Evolutionary conservation across 2,888 invertebrate species (phyloP).

Genomic region (Reticulitermes lucifugus): DNA sequence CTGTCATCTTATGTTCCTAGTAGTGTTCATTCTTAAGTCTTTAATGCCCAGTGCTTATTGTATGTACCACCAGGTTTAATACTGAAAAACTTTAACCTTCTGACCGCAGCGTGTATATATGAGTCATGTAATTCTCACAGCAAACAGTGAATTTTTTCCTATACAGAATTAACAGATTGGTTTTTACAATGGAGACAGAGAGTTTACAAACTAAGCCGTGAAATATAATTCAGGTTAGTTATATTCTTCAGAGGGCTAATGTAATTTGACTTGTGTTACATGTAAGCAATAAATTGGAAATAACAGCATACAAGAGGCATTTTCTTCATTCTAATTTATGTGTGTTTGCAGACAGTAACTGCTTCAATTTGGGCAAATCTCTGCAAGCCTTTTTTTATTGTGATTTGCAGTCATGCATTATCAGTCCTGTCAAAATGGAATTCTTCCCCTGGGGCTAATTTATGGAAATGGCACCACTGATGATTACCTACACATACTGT

Average conservation of each 20-base stretch:
- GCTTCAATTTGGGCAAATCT: background rate
- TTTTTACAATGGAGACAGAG: too few species aligned
- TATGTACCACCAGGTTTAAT: too few species aligned
- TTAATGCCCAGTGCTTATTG: too few species aligned
- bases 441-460: constrained; percentile 4
- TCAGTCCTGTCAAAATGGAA: background rate
- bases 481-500: background rate
- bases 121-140: too few species aligned
- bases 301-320: background rate
- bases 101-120: too few species aligned
- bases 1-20: background rate
- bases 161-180: too few species aligned
- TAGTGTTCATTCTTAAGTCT: background rate
- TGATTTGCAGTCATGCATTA: background rate
- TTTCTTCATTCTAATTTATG: background rate
- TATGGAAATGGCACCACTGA: background rate
- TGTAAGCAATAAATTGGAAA: background rate
- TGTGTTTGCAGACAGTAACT: background rate
- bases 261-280: too few species aligned
- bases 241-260: too few species aligned
- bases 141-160: too few species aligned
- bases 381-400: background rate
- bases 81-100: too few species aligned
- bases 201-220: background rate
- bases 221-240: background rate